Evolutionary conservation across 2,888 invertebrate genomes (phyloP), one percentile per base, ranked within the genome.

Genomic region (Heliothis peltigera): DNA sequence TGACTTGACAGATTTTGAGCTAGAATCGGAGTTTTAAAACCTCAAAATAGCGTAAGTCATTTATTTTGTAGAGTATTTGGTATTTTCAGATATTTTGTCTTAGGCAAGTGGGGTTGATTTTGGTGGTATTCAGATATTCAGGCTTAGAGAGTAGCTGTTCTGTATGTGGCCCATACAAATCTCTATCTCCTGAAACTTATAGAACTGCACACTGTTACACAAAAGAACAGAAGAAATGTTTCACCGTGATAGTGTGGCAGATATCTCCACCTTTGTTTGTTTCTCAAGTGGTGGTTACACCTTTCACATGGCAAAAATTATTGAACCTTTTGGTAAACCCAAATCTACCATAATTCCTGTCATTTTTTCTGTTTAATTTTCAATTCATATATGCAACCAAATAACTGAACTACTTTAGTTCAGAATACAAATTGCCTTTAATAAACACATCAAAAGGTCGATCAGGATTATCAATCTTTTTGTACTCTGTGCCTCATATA

Each of bases 1-100:
- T 79, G 73, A 77, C 68, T 79, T 67, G 64, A 69, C 70, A 68
- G 58, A 53, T 67, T 78, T 79, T 61, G 51, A 49, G 18, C 32
- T 56, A 49, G 18, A 49, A n/a, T 17, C 59, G 51, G 47, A 55
- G 57, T 60, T 56, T 21, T 56, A 44, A 32, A 62, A 18, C 39
- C 6, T 51, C 42, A 51, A 64, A 55, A 55, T 25, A 42, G 21
- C 42, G 55, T 66, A 65, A 56, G 53, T 70, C 43, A 70, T 64
- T 63, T 52, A 48, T 22, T 67, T 67, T 52, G 17, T 21, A 52
- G 21, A 65, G 54, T 47, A 49, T 42, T 64, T 55, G 53, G 42
- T 60, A 19, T 10, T 55, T 67, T 54, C 53, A 53, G 49, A 10
- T 47, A 19, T 28, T 49, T 42, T 32, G 22, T 22, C 21, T 44